These are phyloP conservation scores for Agrochola circellaris DNA, from an alignment of 2,888 invertebrate species.

Conservation along the genomic window DNA sequence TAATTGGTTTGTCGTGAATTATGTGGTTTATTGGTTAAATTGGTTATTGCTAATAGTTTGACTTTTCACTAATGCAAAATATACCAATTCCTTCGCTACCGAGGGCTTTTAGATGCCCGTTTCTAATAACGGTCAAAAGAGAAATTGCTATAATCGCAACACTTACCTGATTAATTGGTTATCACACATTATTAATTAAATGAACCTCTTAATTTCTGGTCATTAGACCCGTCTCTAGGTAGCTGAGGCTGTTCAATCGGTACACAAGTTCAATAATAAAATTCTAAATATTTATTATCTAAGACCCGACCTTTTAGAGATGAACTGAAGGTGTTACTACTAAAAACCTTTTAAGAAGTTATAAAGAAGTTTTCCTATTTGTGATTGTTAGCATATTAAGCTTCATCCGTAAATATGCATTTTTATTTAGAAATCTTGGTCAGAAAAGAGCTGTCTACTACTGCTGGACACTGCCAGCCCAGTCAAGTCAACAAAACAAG, in stretches of 20 bases:
- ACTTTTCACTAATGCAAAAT: background rate
- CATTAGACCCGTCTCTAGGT: background rate
- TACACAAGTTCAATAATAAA: background rate
- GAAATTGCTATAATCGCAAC: background rate
- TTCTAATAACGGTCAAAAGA: background rate
- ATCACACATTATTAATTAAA: background rate
- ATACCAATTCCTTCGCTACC: background rate
- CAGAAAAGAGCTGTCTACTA: background rate
- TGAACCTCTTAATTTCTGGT: background rate
- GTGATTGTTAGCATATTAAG: background rate
- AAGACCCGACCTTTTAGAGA: background rate
- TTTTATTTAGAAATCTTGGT: background rate
- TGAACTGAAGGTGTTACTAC: background rate
- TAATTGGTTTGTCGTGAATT: slow-evolving; percentile 7
- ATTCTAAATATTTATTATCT: background rate
- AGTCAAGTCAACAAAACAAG: no score
- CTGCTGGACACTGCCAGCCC: no score
- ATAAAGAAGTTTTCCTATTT: background rate
- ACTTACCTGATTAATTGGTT: background rate
- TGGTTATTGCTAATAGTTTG: background rate
- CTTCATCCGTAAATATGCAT: no score
- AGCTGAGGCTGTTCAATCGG: background rate
- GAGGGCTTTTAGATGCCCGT: background rate
- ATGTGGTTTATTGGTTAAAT: background rate
- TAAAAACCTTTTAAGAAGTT: slow-evolving; percentile 3